Conservation (phyloP, 2,888 invertebrate species). For the Campoplex capitator region DNA sequence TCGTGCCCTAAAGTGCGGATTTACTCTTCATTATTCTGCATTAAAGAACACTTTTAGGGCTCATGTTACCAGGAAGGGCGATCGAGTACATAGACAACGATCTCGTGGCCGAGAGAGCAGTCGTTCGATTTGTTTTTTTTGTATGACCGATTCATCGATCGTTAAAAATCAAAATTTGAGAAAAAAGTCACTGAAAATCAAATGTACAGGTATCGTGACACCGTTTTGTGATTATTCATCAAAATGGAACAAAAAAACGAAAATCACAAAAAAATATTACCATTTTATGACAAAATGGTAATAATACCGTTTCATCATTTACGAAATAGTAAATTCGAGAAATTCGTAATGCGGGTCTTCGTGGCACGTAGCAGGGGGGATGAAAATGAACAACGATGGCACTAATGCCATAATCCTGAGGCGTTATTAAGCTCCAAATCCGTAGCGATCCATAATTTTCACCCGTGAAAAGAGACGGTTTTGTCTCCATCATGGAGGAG, state of each 20-base stretch:
- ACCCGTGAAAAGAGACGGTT: conserved; percentile 5
- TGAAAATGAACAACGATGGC: conserved; percentile 54
- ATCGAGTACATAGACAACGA: conserved; percentile 22
- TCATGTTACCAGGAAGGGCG: conserved; percentile 20
- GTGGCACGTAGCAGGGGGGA: not conserved
- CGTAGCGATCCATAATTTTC: conserved; percentile 53
- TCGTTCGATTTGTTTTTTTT: not conserved
- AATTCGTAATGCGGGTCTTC: not conserved
- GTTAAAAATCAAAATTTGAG: not conserved
- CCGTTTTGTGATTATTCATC: conserved; percentile 19
- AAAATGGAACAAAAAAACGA: conserved; percentile 2
- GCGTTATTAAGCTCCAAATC: conserved; percentile 56
- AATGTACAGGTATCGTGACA: not conserved
- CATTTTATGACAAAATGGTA: not conserved
- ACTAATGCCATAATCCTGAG: conserved; percentile 60
- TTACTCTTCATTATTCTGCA: conserved; percentile 53
- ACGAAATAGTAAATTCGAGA: not conserved
- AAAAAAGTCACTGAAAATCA: not conserved
- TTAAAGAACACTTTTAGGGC: conserved; percentile 55
- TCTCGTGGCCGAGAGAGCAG: not conserved
- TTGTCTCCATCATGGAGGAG: conserved; percentile 44
- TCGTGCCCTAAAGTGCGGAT: conserved; percentile 16
- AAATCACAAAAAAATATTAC: not conserved
- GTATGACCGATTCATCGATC: not conserved
- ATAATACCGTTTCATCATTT: not conserved